Conservation (phyloP, 37 sponge, comb jelly and placozoan genomes). For the Spongia lamella region DNA sequence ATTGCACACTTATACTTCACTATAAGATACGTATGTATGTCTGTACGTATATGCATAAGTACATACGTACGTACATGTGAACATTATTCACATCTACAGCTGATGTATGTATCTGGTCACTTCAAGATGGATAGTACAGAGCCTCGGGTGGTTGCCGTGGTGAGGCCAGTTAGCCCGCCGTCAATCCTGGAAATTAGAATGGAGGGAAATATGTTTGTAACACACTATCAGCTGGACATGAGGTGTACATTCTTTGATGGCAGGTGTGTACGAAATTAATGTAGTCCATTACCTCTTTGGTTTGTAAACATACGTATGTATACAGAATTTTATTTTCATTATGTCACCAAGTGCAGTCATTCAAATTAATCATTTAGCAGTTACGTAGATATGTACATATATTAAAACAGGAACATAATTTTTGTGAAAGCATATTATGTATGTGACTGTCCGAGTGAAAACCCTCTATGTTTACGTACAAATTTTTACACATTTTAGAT, state of each 20-base stretch:
- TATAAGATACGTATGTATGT: too few relatives aligned
- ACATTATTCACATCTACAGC: slow-evolving; percentile 14
- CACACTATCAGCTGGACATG: slow-evolving; percentile 64
- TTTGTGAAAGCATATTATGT: too few relatives aligned
- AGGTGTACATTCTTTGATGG: slow-evolving; percentile 75
- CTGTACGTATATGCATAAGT: too few relatives aligned
- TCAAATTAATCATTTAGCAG: not conserved
- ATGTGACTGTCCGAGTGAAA: too few relatives aligned
- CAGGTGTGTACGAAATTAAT: too few relatives aligned
- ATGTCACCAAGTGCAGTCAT: not conserved
- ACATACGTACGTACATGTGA: not conserved
- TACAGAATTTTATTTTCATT: not conserved
- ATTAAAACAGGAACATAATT: too few relatives aligned
- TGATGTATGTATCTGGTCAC: slow-evolving; percentile 43
- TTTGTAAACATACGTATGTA: not conserved
- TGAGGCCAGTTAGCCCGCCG: slow-evolving; percentile 50
- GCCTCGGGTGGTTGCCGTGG: slow-evolving; percentile 28
- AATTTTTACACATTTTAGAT: too few relatives aligned
- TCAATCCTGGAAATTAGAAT: slow-evolving; percentile 61
- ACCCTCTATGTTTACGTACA: too few relatives aligned
- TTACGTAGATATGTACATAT: too few relatives aligned
- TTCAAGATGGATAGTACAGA: slow-evolving; percentile 23
- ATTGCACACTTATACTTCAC: too few relatives aligned
- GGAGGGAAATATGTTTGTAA: slow-evolving; percentile 71
- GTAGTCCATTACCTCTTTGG: too few relatives aligned